Evolutionary conservation across 2,888 invertebrate genomes (phyloP).

Genomic region (Venusia cambrica): DNA sequence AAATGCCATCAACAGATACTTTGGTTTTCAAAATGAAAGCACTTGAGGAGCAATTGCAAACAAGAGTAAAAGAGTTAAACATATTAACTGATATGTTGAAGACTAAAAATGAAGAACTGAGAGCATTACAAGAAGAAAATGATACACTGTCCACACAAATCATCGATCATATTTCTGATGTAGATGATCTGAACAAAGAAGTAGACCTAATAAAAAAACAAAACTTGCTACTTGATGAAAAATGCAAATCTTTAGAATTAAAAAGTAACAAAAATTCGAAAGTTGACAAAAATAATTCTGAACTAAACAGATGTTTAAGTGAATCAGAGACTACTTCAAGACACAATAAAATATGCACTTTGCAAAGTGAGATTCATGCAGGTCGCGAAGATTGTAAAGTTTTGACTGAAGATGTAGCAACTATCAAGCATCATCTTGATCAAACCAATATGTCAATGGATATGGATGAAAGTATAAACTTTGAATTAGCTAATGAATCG

Average conservation of each 20-base stretch:
- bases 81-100: conserved; percentile 41
- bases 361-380: conserved; percentile 65
- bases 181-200: conserved; percentile 66
- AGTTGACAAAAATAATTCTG: conserved; percentile 33
- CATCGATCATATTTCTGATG: conserved; percentile 80
- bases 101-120: conserved; percentile 43
- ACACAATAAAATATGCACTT: conserved; percentile 62
- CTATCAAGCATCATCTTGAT: conserved; percentile 68
- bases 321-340: conserved; percentile 62
- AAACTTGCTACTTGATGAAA: conserved; percentile 42
- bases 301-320: conserved; percentile 58
- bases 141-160: conserved; percentile 79
- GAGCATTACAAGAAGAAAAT: conserved; percentile 72
- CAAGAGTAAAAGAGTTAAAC: conserved; percentile 43
- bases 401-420: conserved; percentile 64
- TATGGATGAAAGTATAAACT: conserved; percentile 59
- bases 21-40: conserved; percentile 47
- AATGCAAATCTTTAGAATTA: conserved; percentile 29
- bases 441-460: conserved; percentile 59
- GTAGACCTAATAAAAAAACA: conserved; percentile 43
- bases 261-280: conserved; percentile 29
- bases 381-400: conserved; percentile 67
- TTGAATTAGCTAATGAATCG: conserved; percentile 39
- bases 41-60: conserved; percentile 48
- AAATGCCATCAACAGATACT: conserved; percentile 47